A percentile compares a stretch with the other conserved stretches of the same genome.
Evolutionary conservation across 2,113 vertebrate genomes (phyloP).

Genomic region (Aspidoscelis tigris): DNA sequence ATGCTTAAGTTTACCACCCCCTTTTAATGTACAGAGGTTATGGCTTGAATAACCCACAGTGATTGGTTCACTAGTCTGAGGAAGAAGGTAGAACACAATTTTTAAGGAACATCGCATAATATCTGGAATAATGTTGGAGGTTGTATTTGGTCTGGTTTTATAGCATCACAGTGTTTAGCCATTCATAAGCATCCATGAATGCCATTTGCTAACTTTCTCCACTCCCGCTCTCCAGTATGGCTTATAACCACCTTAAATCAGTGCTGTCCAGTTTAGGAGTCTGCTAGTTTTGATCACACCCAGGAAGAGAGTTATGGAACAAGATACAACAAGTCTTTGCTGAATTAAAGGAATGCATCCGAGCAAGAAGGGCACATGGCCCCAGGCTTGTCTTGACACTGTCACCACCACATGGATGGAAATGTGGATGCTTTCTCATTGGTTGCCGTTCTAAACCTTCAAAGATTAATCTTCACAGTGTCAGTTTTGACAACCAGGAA

Average conservation of each 20-base stretch:
- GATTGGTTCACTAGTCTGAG: conserved; percentile 23
- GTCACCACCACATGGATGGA: neutral
- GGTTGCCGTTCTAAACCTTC: neutral
- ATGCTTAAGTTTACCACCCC: conserved; percentile 9
- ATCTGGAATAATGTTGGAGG: neutral
- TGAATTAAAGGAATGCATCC: neutral
- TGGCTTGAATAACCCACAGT: conserved; percentile 30
- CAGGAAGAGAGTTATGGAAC: neutral
- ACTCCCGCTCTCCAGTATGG: neutral
- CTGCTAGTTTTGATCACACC: neutral
- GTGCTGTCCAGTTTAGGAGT: neutral
- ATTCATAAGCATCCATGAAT: neutral
- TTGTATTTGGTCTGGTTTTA: conserved; percentile 1
- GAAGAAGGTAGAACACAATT: neutral
- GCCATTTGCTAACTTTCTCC: conserved; percentile 26
- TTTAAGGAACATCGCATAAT: neutral
- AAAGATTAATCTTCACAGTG: conserved; percentile 47
- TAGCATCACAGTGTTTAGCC: conserved; percentile 13
- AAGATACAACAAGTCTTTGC: neutral
- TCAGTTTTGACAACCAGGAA: conserved; percentile 13
- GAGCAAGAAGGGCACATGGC: neutral
- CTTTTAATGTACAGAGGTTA: conserved; percentile 26
- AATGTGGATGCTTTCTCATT: neutral
- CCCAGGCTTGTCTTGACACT: neutral
- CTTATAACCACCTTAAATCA: conserved; percentile 5